These are phyloP conservation scores for Microtus oregoni DNA, from an alignment of 2,113 vertebrate species.

Conservation along the genomic window DNA sequence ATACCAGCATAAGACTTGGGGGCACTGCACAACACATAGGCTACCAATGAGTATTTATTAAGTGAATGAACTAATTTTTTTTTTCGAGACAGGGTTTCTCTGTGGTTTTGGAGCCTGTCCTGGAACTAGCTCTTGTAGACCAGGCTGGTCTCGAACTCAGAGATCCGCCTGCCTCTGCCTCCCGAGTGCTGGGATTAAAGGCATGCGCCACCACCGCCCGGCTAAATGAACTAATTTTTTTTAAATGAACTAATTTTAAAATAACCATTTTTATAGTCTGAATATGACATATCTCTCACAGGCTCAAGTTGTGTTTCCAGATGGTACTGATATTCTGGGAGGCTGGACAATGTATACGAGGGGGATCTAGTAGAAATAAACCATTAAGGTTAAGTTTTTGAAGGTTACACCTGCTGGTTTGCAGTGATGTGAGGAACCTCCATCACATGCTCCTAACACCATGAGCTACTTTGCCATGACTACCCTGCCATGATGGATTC, in stretches of 20 bases:
- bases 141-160: too few relatives aligned
- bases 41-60: constrained; percentile 47
- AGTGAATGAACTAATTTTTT: too few relatives aligned
- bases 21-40: background rate
- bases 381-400: background rate
- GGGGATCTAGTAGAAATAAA: background rate
- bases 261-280: background rate
- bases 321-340: background rate
- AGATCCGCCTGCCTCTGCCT: too few relatives aligned
- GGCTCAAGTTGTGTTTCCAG: background rate
- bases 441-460: background rate
- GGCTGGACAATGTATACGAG: background rate
- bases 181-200: too few relatives aligned
- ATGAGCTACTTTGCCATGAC: background rate
- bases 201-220: too few relatives aligned
- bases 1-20: background rate
- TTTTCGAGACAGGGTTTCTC: too few relatives aligned
- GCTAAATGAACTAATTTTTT: constrained; percentile 26
- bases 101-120: too few relatives aligned
- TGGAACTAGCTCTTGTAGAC: too few relatives aligned
- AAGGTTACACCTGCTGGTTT: background rate
- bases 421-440: background rate
- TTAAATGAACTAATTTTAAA: constrained; percentile 34
- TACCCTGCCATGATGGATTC: background rate
- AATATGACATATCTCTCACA: background rate